Conservation (phyloP, 2,888 invertebrate species). For the Macroteleia sp. region DNA sequence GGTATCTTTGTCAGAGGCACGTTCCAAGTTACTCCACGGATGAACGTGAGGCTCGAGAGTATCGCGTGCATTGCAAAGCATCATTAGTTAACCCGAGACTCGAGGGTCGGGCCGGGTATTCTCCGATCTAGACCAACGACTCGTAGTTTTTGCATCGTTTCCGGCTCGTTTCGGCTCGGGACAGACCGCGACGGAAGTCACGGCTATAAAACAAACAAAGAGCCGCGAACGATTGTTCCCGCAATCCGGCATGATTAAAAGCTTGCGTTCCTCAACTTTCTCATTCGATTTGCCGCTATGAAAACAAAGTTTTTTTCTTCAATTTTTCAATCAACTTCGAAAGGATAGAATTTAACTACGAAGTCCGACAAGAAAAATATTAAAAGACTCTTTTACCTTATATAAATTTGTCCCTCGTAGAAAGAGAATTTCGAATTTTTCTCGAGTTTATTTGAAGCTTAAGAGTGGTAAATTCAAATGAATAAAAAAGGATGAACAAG, state of each 20-base stretch:
- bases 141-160: constrained; percentile 29
- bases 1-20: constrained; percentile 65
- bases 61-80: constrained; percentile 76
- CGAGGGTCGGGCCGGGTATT: constrained; percentile 69
- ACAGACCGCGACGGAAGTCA: constrained; percentile 20
- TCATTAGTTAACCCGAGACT: constrained; percentile 78
- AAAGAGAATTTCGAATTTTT: too few species aligned
- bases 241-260: constrained; percentile 20
- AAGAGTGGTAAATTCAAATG: too few species aligned
- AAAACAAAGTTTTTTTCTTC: constrained; percentile 21
- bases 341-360: background rate
- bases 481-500: too few species aligned
- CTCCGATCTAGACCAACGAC: constrained; percentile 38
- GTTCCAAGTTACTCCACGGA: constrained; percentile 66
- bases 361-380: background rate
- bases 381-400: too few species aligned
- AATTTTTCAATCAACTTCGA: background rate
- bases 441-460: too few species aligned
- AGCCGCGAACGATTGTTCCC: constrained; percentile 24
- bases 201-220: constrained; percentile 19
- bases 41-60: constrained; percentile 70
- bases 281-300: constrained; percentile 14
- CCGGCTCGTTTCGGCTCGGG: constrained; percentile 21
- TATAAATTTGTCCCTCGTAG: too few species aligned
- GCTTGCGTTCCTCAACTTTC: constrained; percentile 22